These are phyloP conservation scores for Siniperca obscura DNA, from an alignment of 2,797 vertebrate species.

Conservation along the genomic window DNA sequence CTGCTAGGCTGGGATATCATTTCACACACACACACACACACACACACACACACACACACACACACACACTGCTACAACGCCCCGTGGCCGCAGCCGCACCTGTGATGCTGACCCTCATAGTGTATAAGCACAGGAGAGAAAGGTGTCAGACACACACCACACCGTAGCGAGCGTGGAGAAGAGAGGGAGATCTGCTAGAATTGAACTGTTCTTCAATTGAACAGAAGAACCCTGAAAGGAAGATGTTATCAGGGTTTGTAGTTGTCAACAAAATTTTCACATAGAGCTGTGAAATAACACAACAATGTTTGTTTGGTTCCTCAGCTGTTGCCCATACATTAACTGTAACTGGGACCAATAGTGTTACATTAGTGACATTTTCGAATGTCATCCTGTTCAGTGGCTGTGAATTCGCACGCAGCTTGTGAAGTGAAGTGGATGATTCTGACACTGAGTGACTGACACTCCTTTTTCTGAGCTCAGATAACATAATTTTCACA, in stretches of 20 bases:
- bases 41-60: background rate
- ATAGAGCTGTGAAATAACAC: slow-evolving; percentile 8
- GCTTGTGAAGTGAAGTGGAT: slow-evolving; percentile 58
- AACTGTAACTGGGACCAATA: slow-evolving; percentile 4
- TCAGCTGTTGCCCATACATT: slow-evolving; percentile 4
- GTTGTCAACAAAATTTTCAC: slow-evolving; percentile 31
- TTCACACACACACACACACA: slow-evolving; percentile 53
- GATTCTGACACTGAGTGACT: slow-evolving; percentile 64
- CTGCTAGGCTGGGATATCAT: slow-evolving; percentile 62
- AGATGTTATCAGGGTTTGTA: background rate
- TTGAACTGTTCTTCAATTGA: slow-evolving; percentile 5
- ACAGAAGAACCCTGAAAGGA: slow-evolving; percentile 28
- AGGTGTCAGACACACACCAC: slow-evolving; percentile 29
- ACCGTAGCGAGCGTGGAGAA: background rate
- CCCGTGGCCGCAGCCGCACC: slow-evolving; percentile 40
- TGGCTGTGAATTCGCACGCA: slow-evolving; percentile 48
- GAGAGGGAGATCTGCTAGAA: background rate
- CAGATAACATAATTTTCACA: slow-evolving; percentile 57
- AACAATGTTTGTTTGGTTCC: background rate
- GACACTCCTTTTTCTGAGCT: slow-evolving; percentile 40
- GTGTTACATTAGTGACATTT: slow-evolving; percentile 60
- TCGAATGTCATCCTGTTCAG: slow-evolving; percentile 64
- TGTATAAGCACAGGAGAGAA: slow-evolving; percentile 36
- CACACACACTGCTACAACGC: slow-evolving; percentile 40
- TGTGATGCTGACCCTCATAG: slow-evolving; percentile 48